A percentile compares a stretch with the other conserved stretches of the same genome.
Conservation (phyloP, 2,113 vertebrate species). For the Tachysurus vachellii region DNA sequence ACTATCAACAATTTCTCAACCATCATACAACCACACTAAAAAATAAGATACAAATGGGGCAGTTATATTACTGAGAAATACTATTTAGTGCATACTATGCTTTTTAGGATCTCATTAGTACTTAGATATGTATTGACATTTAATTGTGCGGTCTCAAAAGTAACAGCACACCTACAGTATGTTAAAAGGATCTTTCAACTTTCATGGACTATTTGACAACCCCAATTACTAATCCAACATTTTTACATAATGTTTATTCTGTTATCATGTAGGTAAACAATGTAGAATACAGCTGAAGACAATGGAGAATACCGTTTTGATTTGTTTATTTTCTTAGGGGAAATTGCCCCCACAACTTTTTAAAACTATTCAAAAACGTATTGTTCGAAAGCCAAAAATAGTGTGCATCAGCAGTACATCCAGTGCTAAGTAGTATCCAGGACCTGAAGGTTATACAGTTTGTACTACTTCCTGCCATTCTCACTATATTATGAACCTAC, state of each 20-base stretch:
- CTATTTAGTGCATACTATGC: not conserved
- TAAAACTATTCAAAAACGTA: not conserved
- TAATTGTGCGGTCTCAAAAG: not conserved
- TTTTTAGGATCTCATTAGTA: not conserved
- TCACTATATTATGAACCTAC: slow-evolving; percentile 6
- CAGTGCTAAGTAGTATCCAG: not conserved
- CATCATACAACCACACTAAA: not conserved
- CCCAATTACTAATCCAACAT: not conserved
- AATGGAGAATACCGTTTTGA: not conserved
- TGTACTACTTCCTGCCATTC: not conserved
- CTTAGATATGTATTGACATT: not conserved
- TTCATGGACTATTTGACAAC: not conserved
- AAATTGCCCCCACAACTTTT: not conserved
- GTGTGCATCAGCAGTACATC: not conserved
- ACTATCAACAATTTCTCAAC: not conserved
- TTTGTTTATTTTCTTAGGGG: not conserved
- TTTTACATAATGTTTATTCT: not conserved
- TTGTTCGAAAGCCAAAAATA: not conserved
- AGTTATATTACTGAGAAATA: not conserved
- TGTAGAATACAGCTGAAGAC: not conserved
- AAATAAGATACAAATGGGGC: not conserved
- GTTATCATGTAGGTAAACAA: not conserved
- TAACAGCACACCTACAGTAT: not conserved
- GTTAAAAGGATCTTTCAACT: not conserved
- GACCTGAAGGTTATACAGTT: not conserved